Conservation (phyloP, 2,797 vertebrate species). For the Echeneis naucrates region DNA sequence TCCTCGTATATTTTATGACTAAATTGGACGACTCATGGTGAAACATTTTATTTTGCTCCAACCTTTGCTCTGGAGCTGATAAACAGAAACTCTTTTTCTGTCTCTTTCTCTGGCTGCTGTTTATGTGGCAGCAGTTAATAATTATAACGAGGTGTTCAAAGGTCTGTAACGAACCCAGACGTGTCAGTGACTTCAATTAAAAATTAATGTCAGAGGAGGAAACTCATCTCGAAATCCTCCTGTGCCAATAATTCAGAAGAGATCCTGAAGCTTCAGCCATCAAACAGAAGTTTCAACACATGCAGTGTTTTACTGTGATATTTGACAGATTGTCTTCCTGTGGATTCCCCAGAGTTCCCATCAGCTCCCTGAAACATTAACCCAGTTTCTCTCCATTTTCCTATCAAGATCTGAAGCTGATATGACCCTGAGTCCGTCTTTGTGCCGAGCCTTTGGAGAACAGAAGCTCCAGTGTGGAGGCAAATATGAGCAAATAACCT, state of each 20-base stretch:
- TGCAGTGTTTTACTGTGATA: not conserved
- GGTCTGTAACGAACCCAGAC: conserved; percentile 18
- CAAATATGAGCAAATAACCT: too few species aligned
- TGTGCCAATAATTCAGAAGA: conserved; percentile 33
- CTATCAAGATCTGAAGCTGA: not conserved
- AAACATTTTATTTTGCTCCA: not conserved
- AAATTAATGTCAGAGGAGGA: conserved; percentile 33
- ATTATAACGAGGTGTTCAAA: conserved; percentile 29
- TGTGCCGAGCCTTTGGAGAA: not conserved
- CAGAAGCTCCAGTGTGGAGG: too few species aligned
- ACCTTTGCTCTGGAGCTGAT: not conserved
- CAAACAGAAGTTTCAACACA: not conserved
- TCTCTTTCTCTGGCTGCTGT: not conserved
- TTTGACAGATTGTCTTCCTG: not conserved
- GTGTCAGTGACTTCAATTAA: conserved; percentile 51
- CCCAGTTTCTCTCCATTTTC: conserved; percentile 10
- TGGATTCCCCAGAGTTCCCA: not conserved
- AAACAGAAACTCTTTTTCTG: not conserved
- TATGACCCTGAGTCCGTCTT: not conserved
- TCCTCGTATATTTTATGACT: too few species aligned
- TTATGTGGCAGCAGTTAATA: conserved; percentile 15
- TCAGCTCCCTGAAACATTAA: conserved; percentile 29
- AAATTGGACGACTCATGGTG: not conserved
- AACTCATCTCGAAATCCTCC: conserved; percentile 22
- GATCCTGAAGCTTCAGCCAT: not conserved